phyloP scores from a whole-genome alignment of 1,140 invertebrate species.

The Euglossa dilemma region DNA sequence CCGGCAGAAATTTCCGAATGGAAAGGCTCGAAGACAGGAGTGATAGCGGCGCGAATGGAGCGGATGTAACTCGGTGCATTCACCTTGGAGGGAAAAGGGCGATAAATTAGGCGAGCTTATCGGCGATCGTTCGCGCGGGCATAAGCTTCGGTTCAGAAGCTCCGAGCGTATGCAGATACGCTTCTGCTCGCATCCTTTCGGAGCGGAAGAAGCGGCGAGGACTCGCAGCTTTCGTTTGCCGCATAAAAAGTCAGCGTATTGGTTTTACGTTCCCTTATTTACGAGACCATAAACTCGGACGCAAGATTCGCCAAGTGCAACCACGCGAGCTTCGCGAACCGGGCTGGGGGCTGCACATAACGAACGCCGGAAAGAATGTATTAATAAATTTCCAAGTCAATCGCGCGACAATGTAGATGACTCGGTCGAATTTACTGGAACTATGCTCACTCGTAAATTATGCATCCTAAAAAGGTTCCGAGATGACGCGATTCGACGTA shows the following conservation, averaged over 20 bases:
- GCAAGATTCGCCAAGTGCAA: slow-evolving; percentile 64
- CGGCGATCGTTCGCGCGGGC: slow-evolving; percentile 72
- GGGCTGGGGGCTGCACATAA: slow-evolving; percentile 1
- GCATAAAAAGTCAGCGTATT: slow-evolving; percentile 71
- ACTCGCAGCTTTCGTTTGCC: slow-evolving; percentile 46
- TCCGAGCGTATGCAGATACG: slow-evolving; percentile 51
- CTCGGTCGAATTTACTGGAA: too few species aligned
- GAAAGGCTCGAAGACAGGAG: slow-evolving; percentile 67
- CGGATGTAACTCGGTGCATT: slow-evolving; percentile 68
- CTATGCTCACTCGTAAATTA: too few species aligned
- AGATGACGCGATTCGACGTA: too few species aligned
- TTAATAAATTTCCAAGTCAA: slow-evolving; percentile 66
- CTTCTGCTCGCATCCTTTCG: slow-evolving; percentile 11
- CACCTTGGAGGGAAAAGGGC: slow-evolving; percentile 71
- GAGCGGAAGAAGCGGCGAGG: not conserved
- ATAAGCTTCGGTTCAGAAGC: slow-evolving; percentile 67
- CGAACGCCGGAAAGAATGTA: slow-evolving; percentile 8
- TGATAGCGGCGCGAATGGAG: slow-evolving; percentile 62
- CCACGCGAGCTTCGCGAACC: not conserved
- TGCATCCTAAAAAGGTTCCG: too few species aligned
- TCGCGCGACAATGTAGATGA: too few species aligned
- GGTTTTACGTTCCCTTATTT: slow-evolving; percentile 77
- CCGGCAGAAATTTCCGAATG: slow-evolving; percentile 27
- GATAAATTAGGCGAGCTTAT: slow-evolving; percentile 80
- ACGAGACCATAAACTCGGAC: slow-evolving; percentile 74